phyloP scores from a whole-genome alignment of 2,888 invertebrate species.

The Leptopilina myrica region DNA sequence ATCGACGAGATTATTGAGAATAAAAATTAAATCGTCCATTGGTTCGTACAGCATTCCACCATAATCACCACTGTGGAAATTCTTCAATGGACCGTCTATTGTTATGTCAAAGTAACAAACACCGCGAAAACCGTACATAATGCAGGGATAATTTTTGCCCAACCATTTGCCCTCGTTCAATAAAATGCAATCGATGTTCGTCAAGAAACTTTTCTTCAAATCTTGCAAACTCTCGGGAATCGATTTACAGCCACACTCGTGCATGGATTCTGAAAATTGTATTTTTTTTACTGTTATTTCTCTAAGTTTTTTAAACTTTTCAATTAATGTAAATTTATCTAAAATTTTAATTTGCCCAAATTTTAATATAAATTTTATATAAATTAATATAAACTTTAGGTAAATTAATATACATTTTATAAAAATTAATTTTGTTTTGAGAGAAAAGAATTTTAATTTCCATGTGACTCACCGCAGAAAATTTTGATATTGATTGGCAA shows the following conservation, averaged over 20 bases:
- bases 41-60: constrained; percentile 68
- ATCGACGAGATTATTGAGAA: constrained; percentile 61
- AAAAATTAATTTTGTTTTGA: background rate
- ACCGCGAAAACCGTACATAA: constrained; percentile 76
- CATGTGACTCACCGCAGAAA: constrained; percentile 61
- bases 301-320: background rate
- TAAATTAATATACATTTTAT: background rate
- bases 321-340: no score
- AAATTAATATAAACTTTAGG: background rate
- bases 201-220: constrained; percentile 72
- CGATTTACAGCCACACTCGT: constrained; percentile 72
- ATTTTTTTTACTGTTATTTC: background rate
- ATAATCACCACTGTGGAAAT: constrained; percentile 62
- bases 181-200: constrained; percentile 72
- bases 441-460: background rate
- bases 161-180: constrained; percentile 76
- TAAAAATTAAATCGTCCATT: constrained; percentile 70
- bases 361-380: background rate
- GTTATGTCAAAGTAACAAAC: constrained; percentile 61
- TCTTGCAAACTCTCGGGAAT: constrained; percentile 64
- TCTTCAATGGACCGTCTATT: constrained; percentile 53
- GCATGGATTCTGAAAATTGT: constrained; percentile 73
- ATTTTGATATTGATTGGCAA: constrained; percentile 77
- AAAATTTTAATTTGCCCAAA: background rate
- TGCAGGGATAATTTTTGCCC: constrained; percentile 75